phyloP scores from a whole-genome alignment of 2,888 invertebrate species.

The Aelia acuminata region DNA sequence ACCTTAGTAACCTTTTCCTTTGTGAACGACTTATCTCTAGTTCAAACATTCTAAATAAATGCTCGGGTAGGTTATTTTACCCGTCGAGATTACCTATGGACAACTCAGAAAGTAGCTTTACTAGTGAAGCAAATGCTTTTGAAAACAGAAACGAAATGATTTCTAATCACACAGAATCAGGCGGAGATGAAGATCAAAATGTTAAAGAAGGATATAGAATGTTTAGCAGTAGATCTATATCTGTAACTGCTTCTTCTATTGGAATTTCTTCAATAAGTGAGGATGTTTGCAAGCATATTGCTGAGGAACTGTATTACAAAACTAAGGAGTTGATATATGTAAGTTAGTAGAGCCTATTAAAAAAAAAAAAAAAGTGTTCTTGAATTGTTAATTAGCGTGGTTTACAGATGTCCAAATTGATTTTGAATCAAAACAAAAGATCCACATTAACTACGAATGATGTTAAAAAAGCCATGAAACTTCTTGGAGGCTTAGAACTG shows the following conservation, averaged over 20 bases:
- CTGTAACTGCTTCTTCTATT: constrained; percentile 62
- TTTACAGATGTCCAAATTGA: constrained; percentile 63
- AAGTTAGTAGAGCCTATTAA: constrained; percentile 66
- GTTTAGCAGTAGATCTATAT: constrained; percentile 60
- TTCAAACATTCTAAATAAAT: constrained; percentile 27
- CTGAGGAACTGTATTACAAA: constrained; percentile 73
- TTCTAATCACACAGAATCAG: constrained; percentile 51
- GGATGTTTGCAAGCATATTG: constrained; percentile 72
- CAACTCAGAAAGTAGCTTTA: constrained; percentile 37
- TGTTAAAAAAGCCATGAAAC: constrained; percentile 65
- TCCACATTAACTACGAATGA: constrained; percentile 64
- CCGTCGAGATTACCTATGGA: constrained; percentile 54
- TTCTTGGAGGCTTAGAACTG: constrained; percentile 62
- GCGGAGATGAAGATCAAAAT: constrained; percentile 34
- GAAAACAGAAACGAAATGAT: constrained; percentile 47
- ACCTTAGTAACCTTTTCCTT: too few relatives aligned
- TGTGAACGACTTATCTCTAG: too few relatives aligned
- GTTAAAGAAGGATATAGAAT: constrained; percentile 48
- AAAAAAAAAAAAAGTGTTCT: not conserved
- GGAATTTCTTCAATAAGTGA: constrained; percentile 63
- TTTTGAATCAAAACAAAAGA: constrained; percentile 64
- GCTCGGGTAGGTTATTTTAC: constrained; percentile 48
- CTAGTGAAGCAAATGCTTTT: constrained; percentile 4
- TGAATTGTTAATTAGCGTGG: not conserved
- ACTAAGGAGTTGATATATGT: constrained; percentile 72